Conservation (phyloP, 2,113 vertebrate genomes). For the Gnathonemus echidnorhynchus region DNA sequence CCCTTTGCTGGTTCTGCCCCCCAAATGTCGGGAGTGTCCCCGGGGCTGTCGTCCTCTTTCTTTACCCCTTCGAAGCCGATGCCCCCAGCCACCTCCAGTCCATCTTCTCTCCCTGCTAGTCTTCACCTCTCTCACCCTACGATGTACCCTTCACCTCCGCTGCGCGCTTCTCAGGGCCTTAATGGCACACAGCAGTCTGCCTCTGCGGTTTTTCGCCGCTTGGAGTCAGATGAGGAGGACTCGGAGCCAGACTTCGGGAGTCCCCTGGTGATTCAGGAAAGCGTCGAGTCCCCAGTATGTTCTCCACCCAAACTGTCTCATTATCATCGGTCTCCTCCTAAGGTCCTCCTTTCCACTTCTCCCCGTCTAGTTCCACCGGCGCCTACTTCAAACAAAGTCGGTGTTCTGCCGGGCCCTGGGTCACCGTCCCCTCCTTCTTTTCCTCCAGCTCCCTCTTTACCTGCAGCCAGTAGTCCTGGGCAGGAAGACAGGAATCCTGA, state of each 20-base stretch:
- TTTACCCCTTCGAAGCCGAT: slow-evolving; percentile 55
- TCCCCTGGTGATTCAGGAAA: slow-evolving; percentile 63
- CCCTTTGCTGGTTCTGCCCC: slow-evolving; percentile 43
- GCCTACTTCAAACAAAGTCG: slow-evolving; percentile 39
- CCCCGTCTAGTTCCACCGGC: slow-evolving; percentile 11
- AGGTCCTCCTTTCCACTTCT: slow-evolving; percentile 22
- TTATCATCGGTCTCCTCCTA: slow-evolving; percentile 25
- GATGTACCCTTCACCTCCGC: slow-evolving; percentile 33
- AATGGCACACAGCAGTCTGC: slow-evolving; percentile 49
- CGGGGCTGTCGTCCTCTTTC: slow-evolving; percentile 52
- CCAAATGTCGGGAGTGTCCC: slow-evolving; percentile 38
- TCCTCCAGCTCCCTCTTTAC: slow-evolving; percentile 13
- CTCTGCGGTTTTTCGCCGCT: slow-evolving; percentile 41
- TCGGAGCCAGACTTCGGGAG: slow-evolving; percentile 62
- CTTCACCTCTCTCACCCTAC: slow-evolving; percentile 31
- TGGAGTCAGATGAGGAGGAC: slow-evolving; percentile 55
- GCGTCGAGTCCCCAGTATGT: slow-evolving; percentile 46
- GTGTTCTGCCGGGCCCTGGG: slow-evolving; percentile 41
- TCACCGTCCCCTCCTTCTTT: slow-evolving; percentile 36
- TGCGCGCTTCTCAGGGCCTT: slow-evolving; percentile 51
- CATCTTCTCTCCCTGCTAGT: slow-evolving; percentile 40
- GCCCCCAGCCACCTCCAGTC: slow-evolving; percentile 44
- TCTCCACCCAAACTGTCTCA: slow-evolving; percentile 47
- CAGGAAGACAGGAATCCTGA: slow-evolving; percentile 55
- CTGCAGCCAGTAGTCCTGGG: slow-evolving; percentile 8